A percentile compares a stretch with the other conserved stretches of the same genome.
These are phyloP conservation scores for Knipowitschia caucasica DNA, from an alignment of 2,797 vertebrate genomes.

Conservation along the genomic window DNA sequence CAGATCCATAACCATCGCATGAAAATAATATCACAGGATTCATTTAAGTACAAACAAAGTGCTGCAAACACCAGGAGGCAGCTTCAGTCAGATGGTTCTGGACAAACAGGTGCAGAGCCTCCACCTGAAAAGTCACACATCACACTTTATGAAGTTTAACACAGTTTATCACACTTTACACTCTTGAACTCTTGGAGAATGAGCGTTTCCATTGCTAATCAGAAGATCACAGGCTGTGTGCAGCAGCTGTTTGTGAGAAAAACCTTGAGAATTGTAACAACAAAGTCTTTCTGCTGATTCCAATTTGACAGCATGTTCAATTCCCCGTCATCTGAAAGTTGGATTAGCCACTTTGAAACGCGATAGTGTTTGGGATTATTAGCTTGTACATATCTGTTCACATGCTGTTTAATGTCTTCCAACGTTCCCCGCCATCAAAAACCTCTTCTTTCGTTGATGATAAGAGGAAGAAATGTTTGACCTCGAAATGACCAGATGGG, in stretches of 20 bases:
- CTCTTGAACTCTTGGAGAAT: neutral
- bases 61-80: no score
- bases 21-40: no score
- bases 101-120: no score
- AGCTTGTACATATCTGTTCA: conserved; percentile 46
- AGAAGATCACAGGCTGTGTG: neutral
- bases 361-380: conserved; percentile 57
- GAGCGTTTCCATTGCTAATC: neutral
- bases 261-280: neutral
- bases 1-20: no score
- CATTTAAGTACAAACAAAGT: no score
- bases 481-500: conserved; percentile 61
- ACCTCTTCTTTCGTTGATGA: conserved; percentile 34
- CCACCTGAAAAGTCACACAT: neutral
- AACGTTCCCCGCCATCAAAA: conserved; percentile 23
- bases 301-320: conserved; percentile 14
- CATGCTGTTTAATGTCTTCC: conserved; percentile 38
- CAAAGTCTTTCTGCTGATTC: conserved; percentile 18
- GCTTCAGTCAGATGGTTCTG: no score
- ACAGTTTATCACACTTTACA: neutral
- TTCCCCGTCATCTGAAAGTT: conserved; percentile 13
- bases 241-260: neutral
- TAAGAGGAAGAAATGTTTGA: conserved; percentile 62
- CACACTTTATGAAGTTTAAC: no score
- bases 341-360: conserved; percentile 40